Evolutionary conservation across 2,113 vertebrate genomes (phyloP).

Genomic region (Lagopus muta): DNA sequence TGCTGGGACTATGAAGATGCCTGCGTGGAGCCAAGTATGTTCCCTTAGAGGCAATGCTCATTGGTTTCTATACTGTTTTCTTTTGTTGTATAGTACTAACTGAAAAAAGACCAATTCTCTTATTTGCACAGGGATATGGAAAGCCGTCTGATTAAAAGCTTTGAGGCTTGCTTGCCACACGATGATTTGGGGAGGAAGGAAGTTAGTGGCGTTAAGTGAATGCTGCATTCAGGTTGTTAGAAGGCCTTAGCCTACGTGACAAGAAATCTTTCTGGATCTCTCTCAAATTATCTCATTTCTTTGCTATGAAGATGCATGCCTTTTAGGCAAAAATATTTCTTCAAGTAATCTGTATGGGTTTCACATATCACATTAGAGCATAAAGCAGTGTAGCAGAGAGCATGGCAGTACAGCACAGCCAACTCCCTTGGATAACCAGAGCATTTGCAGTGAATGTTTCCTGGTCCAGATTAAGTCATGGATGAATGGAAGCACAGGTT

Average conservation of each 20-base stretch:
- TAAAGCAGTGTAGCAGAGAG: background rate
- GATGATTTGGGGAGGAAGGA: background rate
- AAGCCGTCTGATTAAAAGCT: background rate
- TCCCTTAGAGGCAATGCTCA: background rate
- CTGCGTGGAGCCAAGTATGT: constrained; percentile 78
- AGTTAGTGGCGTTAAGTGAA: fast-evolving
- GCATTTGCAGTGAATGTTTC: background rate
- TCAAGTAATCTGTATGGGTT: background rate
- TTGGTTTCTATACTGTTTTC: background rate
- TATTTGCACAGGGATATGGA: background rate
- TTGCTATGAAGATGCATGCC: background rate
- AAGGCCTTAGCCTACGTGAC: background rate
- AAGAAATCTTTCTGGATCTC: background rate
- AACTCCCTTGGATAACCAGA: background rate
- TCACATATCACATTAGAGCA: background rate
- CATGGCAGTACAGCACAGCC: background rate
- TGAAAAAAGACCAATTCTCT: background rate
- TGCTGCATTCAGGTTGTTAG: background rate
- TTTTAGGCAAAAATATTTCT: background rate
- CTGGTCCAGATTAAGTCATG: background rate
- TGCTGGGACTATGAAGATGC: constrained; percentile 79
- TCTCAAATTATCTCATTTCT: background rate
- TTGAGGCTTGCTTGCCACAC: background rate
- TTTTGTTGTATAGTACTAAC: background rate
- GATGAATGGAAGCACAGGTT: background rate